phyloP scores from a whole-genome alignment of 2,797 vertebrate genomes.

The Gila robusta region DNA sequence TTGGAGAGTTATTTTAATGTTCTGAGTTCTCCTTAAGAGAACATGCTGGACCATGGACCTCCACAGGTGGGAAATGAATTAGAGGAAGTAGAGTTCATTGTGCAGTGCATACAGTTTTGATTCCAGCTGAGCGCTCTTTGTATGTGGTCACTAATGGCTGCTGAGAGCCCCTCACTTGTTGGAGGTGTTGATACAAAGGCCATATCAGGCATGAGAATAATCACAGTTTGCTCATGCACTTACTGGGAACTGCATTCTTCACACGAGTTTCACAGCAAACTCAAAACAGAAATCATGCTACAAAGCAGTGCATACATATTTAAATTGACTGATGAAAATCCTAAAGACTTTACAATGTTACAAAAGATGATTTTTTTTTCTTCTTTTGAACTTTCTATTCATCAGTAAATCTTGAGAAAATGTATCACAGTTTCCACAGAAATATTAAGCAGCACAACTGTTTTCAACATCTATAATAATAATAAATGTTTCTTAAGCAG shows the following conservation, averaged over 20 bases:
- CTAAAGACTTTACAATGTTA: neutral
- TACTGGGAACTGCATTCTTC: constrained; percentile 34
- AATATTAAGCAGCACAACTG: neutral
- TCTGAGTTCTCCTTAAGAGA: constrained; percentile 81
- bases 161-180: constrained; percentile 60
- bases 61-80: constrained; percentile 89
- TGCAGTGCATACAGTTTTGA: constrained; percentile 56
- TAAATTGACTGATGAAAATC: neutral
- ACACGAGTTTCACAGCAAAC: constrained; percentile 33
- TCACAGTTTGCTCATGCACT: constrained; percentile 51
- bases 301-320: neutral
- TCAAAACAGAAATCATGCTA: neutral
- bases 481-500: neutral
- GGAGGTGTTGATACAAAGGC: constrained; percentile 64
- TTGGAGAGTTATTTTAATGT: constrained; percentile 84
- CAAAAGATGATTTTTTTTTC: neutral
- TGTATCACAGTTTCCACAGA: neutral
- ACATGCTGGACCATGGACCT: constrained; percentile 84
- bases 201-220: constrained; percentile 45
- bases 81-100: constrained; percentile 65
- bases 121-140: constrained; percentile 60
- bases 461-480: neutral
- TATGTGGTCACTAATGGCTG: constrained; percentile 47
- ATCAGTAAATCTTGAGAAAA: neutral
- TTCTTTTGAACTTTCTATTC: neutral